Evolutionary conservation across 2,797 vertebrate species (phyloP).

Genomic region (Platyrinchus mystaceus): DNA sequence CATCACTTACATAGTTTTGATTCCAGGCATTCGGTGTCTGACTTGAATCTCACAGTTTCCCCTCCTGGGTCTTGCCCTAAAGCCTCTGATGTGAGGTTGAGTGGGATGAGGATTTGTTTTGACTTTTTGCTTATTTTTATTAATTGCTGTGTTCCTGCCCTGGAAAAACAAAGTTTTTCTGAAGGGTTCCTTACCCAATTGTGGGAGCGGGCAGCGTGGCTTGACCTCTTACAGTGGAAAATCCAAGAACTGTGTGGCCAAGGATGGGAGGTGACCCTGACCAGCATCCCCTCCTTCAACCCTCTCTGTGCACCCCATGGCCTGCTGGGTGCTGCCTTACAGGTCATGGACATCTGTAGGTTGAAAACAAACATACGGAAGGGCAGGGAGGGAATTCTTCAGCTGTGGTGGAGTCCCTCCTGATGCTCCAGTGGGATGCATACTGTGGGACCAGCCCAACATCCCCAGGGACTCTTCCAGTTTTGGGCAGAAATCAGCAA

Average conservation of each 20-base stretch:
- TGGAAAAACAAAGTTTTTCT: not conserved
- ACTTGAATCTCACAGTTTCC: not conserved
- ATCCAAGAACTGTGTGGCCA: not conserved
- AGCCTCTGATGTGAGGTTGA: not conserved
- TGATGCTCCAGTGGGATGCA: not conserved
- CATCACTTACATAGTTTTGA: rapidly evolving
- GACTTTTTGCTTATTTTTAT: too few relatives aligned
- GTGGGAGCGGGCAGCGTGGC: not conserved
- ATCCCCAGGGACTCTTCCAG: not conserved
- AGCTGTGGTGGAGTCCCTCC: too few relatives aligned
- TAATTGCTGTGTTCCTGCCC: not conserved
- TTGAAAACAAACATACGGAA: not conserved
- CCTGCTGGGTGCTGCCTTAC: not conserved
- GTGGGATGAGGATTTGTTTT: not conserved
- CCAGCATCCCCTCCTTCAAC: not conserved
- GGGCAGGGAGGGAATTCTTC: not conserved
- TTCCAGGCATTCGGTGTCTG: not conserved
- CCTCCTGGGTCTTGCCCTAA: not conserved
- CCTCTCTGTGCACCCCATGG: too few relatives aligned
- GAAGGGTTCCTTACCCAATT: rapidly evolving
- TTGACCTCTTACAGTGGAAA: not conserved
- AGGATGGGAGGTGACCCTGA: not conserved
- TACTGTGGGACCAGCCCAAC: not conserved
- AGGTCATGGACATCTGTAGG: rapidly evolving
- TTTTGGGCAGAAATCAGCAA: too few relatives aligned